Evolutionary conservation across 2,113 vertebrate species (phyloP).

Genomic region (Zosterops lateralis): DNA sequence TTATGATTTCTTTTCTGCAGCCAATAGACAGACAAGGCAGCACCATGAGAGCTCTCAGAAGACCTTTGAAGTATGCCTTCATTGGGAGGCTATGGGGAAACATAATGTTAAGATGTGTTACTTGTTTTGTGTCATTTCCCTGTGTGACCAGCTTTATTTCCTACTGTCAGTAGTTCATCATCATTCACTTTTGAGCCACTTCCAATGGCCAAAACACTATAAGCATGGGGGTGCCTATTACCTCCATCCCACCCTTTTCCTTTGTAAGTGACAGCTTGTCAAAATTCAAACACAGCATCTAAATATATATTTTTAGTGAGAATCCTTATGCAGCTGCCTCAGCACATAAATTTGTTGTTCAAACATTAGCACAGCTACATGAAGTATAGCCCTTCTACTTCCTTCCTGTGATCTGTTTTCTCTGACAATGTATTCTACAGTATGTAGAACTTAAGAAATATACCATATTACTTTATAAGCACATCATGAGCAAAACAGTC

Average conservation of each 20-base stretch:
- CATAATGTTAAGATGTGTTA: not conserved
- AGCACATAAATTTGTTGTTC: not conserved
- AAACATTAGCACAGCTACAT: fast-evolving
- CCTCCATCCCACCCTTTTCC: not conserved
- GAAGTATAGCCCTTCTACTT: not conserved
- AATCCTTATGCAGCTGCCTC: not conserved
- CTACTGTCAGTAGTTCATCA: not conserved
- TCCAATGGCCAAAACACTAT: not conserved
- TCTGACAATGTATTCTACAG: not conserved
- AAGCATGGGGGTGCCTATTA: not conserved
- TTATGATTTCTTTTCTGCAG: not conserved
- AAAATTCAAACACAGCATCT: not conserved
- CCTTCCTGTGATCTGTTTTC: not conserved
- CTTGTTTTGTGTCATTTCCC: not conserved
- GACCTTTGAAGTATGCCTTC: not conserved
- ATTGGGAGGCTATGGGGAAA: not conserved
- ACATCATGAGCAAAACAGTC: not conserved
- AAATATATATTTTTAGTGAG: not conserved
- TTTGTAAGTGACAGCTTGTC: not conserved
- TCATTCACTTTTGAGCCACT: not conserved
- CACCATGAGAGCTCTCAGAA: not conserved
- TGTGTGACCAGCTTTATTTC: not conserved
- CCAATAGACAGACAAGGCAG: not conserved
- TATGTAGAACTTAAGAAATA: not conserved
- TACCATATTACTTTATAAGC: not conserved